Base-by-base conservation (phyloP, 2,888 invertebrate species). In the Dendrolimus houi region DNA sequence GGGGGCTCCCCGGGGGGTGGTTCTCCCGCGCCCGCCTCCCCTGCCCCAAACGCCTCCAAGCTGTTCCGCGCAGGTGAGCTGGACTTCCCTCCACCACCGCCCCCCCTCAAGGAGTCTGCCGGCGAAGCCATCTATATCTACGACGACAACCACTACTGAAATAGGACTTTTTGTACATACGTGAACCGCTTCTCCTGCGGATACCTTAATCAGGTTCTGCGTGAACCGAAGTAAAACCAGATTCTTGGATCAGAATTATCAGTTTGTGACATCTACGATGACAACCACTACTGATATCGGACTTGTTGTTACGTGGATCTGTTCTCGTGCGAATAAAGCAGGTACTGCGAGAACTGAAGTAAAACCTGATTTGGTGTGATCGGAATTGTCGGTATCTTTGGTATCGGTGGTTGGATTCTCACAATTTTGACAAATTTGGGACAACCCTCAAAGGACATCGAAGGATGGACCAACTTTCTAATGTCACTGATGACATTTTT, bases 111-210 rank as follows among this genome's bases (percentile, higher is more conserved):
- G 75, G 94, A 94, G 69, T 92, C 94, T 61, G 94, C 94, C 53
- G 94, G 93, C 8, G 94, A 94, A 74, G 93, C 93, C 54, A 93
- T 94, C 67, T 90, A 90, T 72, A 89, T 90, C 41, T 90, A 90
- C 79, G 87, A 89, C 70, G 88, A 90, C 66, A 84, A 84, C 62
- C 87, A 85, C 72, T 89, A 89, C 69, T 87, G 85, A 85, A 70
- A 62, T 55, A 57, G 69, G 63, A 60, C 14, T 14, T 13, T 47
- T 7, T 57, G 29, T 29, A 29, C 29, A 29, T 29, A 52, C 52
- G 47, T 47, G 47, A 47, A 47, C 47, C 29, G 29, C 29, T 47
- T 47, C 9, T 47, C 47, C 2, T 47, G 47, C 47, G 47, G 12
- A 47, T 9, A 47, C 47, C 47, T 29, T 29, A 6, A 29, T 29